Base-by-base conservation (phyloP, 2,888 invertebrate species). In the Apoda limacodes region DNA sequence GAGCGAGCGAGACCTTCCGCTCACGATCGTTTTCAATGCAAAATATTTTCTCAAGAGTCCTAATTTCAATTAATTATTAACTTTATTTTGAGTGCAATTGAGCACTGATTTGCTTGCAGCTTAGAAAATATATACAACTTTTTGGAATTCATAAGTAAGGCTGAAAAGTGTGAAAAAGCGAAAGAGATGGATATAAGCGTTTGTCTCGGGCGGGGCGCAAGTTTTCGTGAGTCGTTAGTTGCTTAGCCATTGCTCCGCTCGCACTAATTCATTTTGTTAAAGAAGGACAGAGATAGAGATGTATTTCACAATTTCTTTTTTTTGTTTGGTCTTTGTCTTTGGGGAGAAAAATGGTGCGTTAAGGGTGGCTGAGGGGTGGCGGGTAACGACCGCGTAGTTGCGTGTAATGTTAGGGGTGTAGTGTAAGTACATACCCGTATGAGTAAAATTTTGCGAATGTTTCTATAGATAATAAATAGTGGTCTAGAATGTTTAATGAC, bases 101-200 rank as follows among this genome's bases (percentile, higher is more conserved):
- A 43, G 37, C 7, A 17, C 7, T 17, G 17, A 41, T 55, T 60
- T 1, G 12, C 10, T 25, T 39, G 35, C 0, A 2, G 2, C 2
- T 4, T 19, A 2, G 2, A 1, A 0, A 17, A 30, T 22, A 42
- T 12, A 45, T 64, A 30, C 22, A 38, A 15, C 61, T 7, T 54
- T 65, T 33, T 21, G 26, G 3, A 40, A 28, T 28, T 50, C 42
- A 23, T 37, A 11, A n/a, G 30, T 37, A 44, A 43, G 55, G 48
- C 65, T 74, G 76, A 80, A 80, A 80, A 80, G 78, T 80, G 76
- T 72, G 72, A 80, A 80, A 80, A 80, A 80, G 62, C 63, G 80
- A 80, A 75, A 78, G 80, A 74, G 80, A 80, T 65, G 66, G 78
- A 78, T 80, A 80, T 75, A 75, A 66, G 65, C 70, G 55, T 55